Evolutionary conservation across 92 coral and sea anemone species (phyloP).

Genomic region (Actinostola sp.): DNA sequence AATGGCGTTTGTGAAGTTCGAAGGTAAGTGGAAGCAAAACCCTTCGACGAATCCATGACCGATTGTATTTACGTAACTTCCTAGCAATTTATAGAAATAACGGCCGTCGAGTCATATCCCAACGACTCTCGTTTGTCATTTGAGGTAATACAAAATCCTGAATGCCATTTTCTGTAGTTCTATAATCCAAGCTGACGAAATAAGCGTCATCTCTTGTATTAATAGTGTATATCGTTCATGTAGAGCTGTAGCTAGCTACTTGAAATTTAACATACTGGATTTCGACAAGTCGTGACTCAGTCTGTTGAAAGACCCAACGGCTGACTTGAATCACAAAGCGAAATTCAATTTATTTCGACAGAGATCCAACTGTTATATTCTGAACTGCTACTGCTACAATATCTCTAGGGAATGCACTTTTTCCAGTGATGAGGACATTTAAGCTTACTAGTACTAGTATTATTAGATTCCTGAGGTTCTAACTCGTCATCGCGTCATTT

Average conservation of each 20-base stretch:
- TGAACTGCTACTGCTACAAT: too few relatives aligned
- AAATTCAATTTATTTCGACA: background rate
- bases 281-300: conserved; percentile 5
- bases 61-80: conserved; percentile 10
- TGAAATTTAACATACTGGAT: background rate
- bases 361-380: too few relatives aligned
- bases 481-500: conserved; percentile 2
- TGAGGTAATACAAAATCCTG: conserved; percentile 4
- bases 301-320: background rate
- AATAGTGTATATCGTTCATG: background rate
- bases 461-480: background rate
- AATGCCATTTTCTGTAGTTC: background rate
- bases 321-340: background rate
- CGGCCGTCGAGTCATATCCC: conserved; percentile 17
- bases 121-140: background rate
- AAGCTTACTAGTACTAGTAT: too few relatives aligned
- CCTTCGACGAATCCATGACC: background rate
- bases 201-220: conserved; percentile 1
- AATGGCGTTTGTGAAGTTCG: conserved; percentile 11
- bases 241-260: conserved; percentile 1
- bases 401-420: too few relatives aligned
- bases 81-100: background rate
- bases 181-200: conserved; percentile 1
- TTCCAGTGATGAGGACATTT: too few relatives aligned
- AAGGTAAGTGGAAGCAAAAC: conserved; percentile 2